Conservation (phyloP, 2,888 invertebrate genomes). For the Tetragnatha montana region DNA sequence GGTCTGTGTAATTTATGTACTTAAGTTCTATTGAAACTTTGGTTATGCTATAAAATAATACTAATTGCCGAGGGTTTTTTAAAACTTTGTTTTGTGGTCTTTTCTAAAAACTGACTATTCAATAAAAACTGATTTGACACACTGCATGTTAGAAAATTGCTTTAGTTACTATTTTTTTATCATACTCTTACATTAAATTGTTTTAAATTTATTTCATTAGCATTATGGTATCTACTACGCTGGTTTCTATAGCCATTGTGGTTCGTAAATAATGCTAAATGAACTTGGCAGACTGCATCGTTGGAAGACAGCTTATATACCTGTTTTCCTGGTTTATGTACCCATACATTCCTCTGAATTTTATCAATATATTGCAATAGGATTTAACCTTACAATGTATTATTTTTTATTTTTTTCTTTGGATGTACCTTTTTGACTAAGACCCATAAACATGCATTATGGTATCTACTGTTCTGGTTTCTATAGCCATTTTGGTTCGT, state of each 20-base stretch:
- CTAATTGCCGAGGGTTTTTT: no score
- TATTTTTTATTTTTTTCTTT: no score
- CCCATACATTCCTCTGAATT: constrained; percentile 8
- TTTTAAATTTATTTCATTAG: neutral
- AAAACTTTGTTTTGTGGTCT: no score
- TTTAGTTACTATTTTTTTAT: neutral
- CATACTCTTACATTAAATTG: neutral
- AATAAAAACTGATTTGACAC: no score
- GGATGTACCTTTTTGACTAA: neutral
- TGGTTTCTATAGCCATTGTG: constrained; percentile 36
- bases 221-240: constrained; percentile 62
- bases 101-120: no score
- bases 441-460: constrained; percentile 27
- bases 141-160: no score
- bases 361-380: neutral
- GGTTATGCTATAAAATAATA: no score
- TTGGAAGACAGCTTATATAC: constrained; percentile 35
- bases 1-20: no score
- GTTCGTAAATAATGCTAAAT: constrained; percentile 58
- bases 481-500: constrained; percentile 31
- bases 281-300: constrained; percentile 32
- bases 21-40: no score
- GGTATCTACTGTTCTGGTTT: constrained; percentile 51
- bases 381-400: no score
- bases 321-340: constrained; percentile 50